These are phyloP conservation scores for Calosoma granatense DNA, from an alignment of 1,140 invertebrate genomes.

Conservation along the genomic window DNA sequence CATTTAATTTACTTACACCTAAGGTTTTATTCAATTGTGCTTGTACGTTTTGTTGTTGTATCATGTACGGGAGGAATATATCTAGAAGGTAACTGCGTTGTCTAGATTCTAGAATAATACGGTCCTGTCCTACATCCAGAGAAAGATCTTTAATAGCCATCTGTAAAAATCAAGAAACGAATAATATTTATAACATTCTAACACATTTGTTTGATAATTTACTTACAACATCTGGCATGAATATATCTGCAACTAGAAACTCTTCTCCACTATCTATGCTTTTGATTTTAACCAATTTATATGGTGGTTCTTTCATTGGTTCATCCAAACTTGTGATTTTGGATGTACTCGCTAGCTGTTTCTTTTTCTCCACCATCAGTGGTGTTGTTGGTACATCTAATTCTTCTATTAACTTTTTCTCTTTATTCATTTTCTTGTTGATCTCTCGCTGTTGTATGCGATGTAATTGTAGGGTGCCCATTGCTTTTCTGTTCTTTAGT, in stretches of 20 bases:
- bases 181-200: too few relatives aligned
- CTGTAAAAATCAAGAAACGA: slow-evolving; percentile 42
- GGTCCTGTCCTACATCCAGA: slow-evolving; percentile 59
- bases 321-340: slow-evolving; percentile 21
- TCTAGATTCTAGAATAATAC: slow-evolving; percentile 51
- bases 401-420: slow-evolving; percentile 12
- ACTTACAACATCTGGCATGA: slow-evolving; percentile 35
- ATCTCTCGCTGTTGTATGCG: slow-evolving; percentile 57
- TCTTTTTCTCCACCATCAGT: slow-evolving; percentile 13
- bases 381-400: slow-evolving; percentile 12
- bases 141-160: slow-evolving; percentile 46
- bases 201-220: too few relatives aligned
- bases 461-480: slow-evolving; percentile 63
- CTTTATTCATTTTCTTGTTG: slow-evolving; percentile 35
- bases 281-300: slow-evolving; percentile 33
- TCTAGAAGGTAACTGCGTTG: slow-evolving; percentile 50
- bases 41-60: slow-evolving; percentile 45
- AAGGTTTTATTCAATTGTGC: slow-evolving; percentile 51
- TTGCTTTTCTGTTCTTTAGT: slow-evolving; percentile 48
- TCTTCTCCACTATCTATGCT: slow-evolving; percentile 27
- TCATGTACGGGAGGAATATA: slow-evolving; percentile 51
- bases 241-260: slow-evolving; percentile 37
- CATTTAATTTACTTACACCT: slow-evolving; percentile 37
- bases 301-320: slow-evolving; percentile 26
- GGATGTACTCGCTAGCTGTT: slow-evolving; percentile 19